Base-by-base conservation (phyloP, 2,888 invertebrate genomes). In the Steinernema scapterisci region DNA sequence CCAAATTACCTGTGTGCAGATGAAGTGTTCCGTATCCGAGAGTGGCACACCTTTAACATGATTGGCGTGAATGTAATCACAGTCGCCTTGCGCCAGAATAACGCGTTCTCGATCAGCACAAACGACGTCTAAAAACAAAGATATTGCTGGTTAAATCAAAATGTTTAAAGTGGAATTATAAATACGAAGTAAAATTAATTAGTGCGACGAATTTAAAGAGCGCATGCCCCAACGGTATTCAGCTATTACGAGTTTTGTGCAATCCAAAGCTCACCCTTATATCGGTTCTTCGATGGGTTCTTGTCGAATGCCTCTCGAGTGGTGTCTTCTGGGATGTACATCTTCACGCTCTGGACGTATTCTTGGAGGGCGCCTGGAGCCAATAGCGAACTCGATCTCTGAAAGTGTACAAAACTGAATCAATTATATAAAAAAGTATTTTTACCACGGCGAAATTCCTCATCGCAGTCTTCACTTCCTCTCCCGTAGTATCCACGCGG, bases 1-100 rank as follows among this genome's bases (percentile, higher is more conserved):
- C 2, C n/a, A n/a, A n/a, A 5, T 16, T 13, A 48, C 48, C 48
- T 63, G 63, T 1, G 63, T 63, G 31, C 63, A 63, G 13, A 63
- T 63, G 63, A 63, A 63, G 31, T 63, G 63, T n/a, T 63, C 31
- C 2, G 63, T 13, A 16, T 63, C 63, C 16, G n/a, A 16, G 16
- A 63, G 38, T 1, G 63, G 63, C 1, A 31, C 27, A 7, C 63
- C 63, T 1, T 27, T 21, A 7, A 63, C 73, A 21, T 70, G 70
- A 31, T 76, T 73, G 1, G 73, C 73, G 71, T 74, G 74, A 43
- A 74, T 74, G 51, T 74, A 74, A 23, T 74, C 74, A 21, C 23
- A 13, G 16, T 54, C 70, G 27, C 51, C 48, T 19, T 70, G 45
- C n/a, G 43, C 25, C 71, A 74, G 45, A 13, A 74, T 46, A 0